phyloP scores from a whole-genome alignment of 2,888 invertebrate species.

The Periphyllus acericola region DNA sequence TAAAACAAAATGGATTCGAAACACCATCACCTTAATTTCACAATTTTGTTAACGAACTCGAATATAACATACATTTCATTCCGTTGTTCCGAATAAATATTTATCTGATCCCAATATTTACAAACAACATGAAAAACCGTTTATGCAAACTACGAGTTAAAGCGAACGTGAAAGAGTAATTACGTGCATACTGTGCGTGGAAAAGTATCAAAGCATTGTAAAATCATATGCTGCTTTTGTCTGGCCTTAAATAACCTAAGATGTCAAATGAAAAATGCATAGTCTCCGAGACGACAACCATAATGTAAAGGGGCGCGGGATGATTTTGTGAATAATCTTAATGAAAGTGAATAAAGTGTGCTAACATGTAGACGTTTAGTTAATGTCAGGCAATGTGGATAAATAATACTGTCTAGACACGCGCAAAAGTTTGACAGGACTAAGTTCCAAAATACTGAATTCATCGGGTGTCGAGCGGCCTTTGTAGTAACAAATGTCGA shows the following conservation, averaged over 20 bases:
- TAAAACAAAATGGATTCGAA: too few species aligned
- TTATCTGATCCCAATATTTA: too few species aligned
- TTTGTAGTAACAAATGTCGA: not conserved
- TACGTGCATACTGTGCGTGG: not conserved
- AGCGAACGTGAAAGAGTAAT: not conserved
- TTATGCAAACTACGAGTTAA: too few species aligned
- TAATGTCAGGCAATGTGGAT: not conserved
- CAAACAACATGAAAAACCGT: too few species aligned
- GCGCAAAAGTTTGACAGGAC: not conserved
- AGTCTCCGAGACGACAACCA: not conserved
- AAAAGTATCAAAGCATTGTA: not conserved
- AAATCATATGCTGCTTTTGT: not conserved
- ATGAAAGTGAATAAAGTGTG: not conserved
- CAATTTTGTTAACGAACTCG: too few species aligned
- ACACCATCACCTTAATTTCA: too few species aligned
- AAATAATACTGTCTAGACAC: not conserved
- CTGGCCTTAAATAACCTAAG: not conserved
- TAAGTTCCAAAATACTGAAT: not conserved
- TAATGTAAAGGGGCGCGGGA: not conserved
- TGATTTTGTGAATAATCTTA: not conserved
- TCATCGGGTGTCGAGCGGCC: not conserved
- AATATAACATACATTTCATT: too few species aligned
- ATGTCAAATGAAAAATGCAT: not conserved
- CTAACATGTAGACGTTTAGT: not conserved
- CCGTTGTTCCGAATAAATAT: too few species aligned